These are phyloP conservation scores for Morpho deidamia DNA, from an alignment of 2,888 invertebrate genomes.

Conservation along the genomic window DNA sequence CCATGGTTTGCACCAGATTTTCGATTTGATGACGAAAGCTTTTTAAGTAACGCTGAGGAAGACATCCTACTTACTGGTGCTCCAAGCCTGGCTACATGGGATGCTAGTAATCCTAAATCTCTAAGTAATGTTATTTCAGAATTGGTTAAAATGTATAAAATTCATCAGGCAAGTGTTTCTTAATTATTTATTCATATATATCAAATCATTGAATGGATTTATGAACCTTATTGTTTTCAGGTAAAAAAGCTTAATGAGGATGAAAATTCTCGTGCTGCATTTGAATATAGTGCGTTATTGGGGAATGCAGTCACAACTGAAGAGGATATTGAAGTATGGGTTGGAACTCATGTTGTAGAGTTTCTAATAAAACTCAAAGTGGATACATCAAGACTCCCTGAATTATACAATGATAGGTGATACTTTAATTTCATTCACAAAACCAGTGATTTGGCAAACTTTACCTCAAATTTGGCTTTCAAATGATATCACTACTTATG, in stretches of 20 bases:
- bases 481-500: too few species aligned
- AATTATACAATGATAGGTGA: constrained; percentile 67
- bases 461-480: too few species aligned
- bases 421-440: not conserved
- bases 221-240: constrained; percentile 32
- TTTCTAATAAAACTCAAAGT: constrained; percentile 82
- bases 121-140: constrained; percentile 80
- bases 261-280: constrained; percentile 74
- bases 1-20: constrained; percentile 87
- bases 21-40: constrained; percentile 83
- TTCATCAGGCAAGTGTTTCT: constrained; percentile 74
- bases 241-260: constrained; percentile 69
- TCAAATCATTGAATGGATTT: too few species aligned
- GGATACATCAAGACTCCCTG: constrained; percentile 80
- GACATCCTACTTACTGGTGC: constrained; percentile 70
- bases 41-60: constrained; percentile 78
- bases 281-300: constrained; percentile 81
- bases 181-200: not conserved
- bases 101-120: constrained; percentile 77
- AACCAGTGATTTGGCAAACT: too few species aligned
- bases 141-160: constrained; percentile 79
- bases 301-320: constrained; percentile 70
- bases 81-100: constrained; percentile 82
- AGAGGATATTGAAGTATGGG: constrained; percentile 82
- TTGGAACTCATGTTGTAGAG: constrained; percentile 78